Base-by-base conservation (phyloP, 2,888 invertebrate genomes). In the Onchidella celtica region DNA sequence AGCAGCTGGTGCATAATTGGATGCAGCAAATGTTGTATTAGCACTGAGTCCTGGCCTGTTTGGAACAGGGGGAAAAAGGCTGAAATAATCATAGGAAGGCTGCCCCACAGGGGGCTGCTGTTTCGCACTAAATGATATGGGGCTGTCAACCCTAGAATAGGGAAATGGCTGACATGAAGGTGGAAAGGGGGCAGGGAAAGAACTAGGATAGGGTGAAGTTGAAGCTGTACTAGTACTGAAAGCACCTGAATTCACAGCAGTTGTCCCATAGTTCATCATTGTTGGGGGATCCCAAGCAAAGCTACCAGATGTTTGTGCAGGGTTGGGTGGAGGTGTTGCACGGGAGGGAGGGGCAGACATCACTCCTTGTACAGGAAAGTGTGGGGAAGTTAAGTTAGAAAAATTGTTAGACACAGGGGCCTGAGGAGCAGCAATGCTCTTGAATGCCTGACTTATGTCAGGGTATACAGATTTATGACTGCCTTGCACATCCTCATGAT, bases 371-470 rank as follows among this genome's bases (percentile, higher is more conserved):
- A n/a, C 0, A 3, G 59, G 73, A 17, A 17, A 38, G 1, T 59
- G 59, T 32, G 59, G 27, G n/a, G 73, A 47, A 17, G 47, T 47
- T 11, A 47, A 47, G 17, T 47, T 47, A n/a, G n/a, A n/a, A n/a
- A n/a, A n/a, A n/a, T n/a, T n/a, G n/a, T n/a, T n/a, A n/a, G n/a
- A n/a, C 24, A 29, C 34, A 2, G 57, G 57, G 14, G 59, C 3
- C n/a, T 32, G 73, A 17, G 3, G 24, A 14, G n/a, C 2, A 0
- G 77, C 17, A 14, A 88, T 78, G 36, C 86, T 89, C 81, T 85
- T 87, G 79, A 90, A 90, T 27, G 88, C 89, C 82, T 83, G 84
- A 34, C 89, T 88, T n/a, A 90, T 90, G 74, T 90, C 90, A 29
- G 90, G 90, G 76, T 90, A 90, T 2, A 86, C 68, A 34, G 81